Conservation (phyloP, 2,888 invertebrate genomes). For the Quadroppia sp. region DNA sequence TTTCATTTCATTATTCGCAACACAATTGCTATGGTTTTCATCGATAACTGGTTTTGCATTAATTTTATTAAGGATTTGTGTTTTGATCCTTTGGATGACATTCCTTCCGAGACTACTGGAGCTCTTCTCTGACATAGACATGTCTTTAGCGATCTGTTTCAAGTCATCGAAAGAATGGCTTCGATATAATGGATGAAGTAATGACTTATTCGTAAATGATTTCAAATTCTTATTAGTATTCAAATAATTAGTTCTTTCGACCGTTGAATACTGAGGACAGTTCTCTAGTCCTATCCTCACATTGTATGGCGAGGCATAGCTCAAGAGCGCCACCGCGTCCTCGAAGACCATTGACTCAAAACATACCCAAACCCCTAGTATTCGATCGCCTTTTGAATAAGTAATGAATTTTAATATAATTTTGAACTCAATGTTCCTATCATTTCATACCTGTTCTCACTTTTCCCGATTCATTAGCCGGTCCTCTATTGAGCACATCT, state of each 20-base stretch:
- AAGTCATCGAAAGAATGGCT: slow-evolving; percentile 75
- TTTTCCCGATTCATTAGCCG: slow-evolving; percentile 76
- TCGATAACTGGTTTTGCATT: not conserved
- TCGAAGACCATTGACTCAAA: slow-evolving; percentile 83
- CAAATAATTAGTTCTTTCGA: slow-evolving; percentile 17
- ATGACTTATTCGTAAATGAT: slow-evolving; percentile 53
- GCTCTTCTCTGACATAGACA: slow-evolving; percentile 28
- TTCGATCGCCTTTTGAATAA: slow-evolving; percentile 68
- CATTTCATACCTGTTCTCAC: slow-evolving; percentile 67
- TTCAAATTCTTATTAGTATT: slow-evolving; percentile 40
- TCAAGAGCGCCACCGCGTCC: slow-evolving; percentile 81
- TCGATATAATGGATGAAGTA: slow-evolving; percentile 70
- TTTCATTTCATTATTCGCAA: too few relatives aligned
- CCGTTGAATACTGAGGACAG: slow-evolving; percentile 54
- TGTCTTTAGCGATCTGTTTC: slow-evolving; percentile 57
- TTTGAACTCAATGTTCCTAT: not conserved
- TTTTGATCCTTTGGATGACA: slow-evolving; percentile 18
- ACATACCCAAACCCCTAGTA: slow-evolving; percentile 77
- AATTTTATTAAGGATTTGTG: slow-evolving; percentile 21
- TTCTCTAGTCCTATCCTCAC: slow-evolving; percentile 71
- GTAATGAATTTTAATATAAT: not conserved
- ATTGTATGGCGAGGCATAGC: slow-evolving; percentile 85
- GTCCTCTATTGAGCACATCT: slow-evolving; percentile 77
- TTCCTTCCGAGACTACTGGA: slow-evolving; percentile 11
- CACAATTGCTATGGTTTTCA: not conserved